phyloP scores from a whole-genome alignment of 2,888 invertebrate species.

The Rapana venosa region DNA sequence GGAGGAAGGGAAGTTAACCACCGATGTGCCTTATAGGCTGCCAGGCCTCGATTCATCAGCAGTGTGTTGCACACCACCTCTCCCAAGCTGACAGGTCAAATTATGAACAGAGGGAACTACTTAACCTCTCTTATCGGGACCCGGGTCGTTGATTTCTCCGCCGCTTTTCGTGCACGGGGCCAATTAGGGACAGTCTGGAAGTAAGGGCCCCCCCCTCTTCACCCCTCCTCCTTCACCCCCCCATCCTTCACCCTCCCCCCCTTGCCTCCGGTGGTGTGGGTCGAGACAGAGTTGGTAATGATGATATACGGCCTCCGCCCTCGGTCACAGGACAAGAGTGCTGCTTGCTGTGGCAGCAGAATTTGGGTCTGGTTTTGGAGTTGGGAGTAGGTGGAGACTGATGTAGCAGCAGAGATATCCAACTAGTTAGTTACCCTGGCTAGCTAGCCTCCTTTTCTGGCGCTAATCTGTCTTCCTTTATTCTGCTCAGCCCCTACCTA shows the following conservation, averaged over 20 bases:
- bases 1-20: background rate
- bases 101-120: slow-evolving; percentile 39
- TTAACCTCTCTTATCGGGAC: slow-evolving; percentile 29
- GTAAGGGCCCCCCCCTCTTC: background rate
- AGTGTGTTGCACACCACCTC: background rate
- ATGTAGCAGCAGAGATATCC: background rate
- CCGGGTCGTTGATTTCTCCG: slow-evolving; percentile 20
- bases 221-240: too few relatives aligned
- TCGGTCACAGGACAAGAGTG: background rate
- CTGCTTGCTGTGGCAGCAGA: background rate
- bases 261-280: background rate
- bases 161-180: slow-evolving; percentile 30
- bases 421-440: too few relatives aligned
- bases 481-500: too few relatives aligned
- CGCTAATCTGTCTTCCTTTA: too few relatives aligned
- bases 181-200: slow-evolving; percentile 23
- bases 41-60: background rate
- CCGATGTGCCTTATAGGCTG: background rate
- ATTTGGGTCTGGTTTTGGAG: background rate
- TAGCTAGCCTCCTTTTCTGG: too few relatives aligned
- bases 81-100: slow-evolving; percentile 33
- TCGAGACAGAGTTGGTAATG: slow-evolving; percentile 4
- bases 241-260: background rate
- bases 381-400: background rate
- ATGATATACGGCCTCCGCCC: slow-evolving; percentile 5